phyloP scores from a whole-genome alignment of 2,113 vertebrate species.

The Thermophis baileyi region DNA sequence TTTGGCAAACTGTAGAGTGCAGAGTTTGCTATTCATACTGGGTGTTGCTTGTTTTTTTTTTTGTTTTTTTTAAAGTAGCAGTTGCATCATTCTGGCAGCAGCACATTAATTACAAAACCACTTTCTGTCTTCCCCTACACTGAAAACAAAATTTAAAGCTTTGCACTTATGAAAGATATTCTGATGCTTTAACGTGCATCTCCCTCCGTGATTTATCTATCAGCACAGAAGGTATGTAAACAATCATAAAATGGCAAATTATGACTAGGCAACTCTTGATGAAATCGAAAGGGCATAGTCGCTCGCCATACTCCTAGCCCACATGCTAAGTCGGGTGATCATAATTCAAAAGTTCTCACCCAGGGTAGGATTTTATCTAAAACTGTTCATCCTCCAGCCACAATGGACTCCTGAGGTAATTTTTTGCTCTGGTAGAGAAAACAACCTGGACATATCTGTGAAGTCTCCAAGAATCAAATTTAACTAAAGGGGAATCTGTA shows the following conservation, averaged over 20 bases:
- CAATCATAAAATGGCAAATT: background rate
- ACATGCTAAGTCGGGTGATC: background rate
- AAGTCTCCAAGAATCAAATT: background rate
- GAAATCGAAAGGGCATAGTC: background rate
- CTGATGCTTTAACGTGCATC: background rate
- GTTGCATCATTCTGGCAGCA: conserved; percentile 47
- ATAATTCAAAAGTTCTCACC: background rate
- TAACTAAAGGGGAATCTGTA: background rate
- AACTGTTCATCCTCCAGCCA: background rate
- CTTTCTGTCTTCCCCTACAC: background rate
- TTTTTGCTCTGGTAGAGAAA: background rate
- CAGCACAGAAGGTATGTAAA: too few species aligned
- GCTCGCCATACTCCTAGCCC: background rate
- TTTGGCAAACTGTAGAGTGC: conserved; percentile 44
- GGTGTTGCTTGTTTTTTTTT: background rate
- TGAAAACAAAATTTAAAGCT: background rate
- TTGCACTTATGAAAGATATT: background rate
- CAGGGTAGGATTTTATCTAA: background rate
- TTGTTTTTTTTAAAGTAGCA: background rate
- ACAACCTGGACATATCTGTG: background rate
- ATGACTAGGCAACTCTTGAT: background rate
- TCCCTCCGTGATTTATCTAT: background rate
- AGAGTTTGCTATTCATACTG: conserved; percentile 47
- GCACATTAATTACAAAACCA: conserved; percentile 42
- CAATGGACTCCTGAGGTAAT: background rate